phyloP scores from a whole-genome alignment of 64 coral and sea anemone genomes.

The Porites australiensis region DNA sequence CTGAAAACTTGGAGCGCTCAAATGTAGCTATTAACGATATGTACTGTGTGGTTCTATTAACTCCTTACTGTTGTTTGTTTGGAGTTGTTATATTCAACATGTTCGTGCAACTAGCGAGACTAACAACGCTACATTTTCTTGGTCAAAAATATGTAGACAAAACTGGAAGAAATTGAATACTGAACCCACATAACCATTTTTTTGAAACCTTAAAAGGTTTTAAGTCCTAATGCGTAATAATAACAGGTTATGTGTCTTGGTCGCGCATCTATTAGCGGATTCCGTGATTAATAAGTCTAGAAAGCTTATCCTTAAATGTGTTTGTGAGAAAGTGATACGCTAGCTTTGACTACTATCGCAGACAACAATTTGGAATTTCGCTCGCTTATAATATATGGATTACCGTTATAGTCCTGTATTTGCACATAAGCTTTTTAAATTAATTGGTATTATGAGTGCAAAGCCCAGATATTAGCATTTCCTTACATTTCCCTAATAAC shows the following conservation, averaged over 20 bases:
- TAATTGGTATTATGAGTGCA: slow-evolving; percentile 40
- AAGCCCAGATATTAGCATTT: slow-evolving; percentile 33
- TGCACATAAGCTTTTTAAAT: slow-evolving; percentile 47
- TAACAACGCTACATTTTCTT: slow-evolving; percentile 1
- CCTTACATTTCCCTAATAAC: not conserved
- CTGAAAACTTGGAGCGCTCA: no score
- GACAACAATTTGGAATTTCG: not conserved
- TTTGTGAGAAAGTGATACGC: slow-evolving; percentile 39
- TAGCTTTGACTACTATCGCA: not conserved
- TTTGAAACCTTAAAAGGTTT: slow-evolving; percentile 42
- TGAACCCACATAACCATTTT: slow-evolving; percentile 6
- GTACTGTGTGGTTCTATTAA: no score
- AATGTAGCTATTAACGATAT: no score
- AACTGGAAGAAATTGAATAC: not conserved
- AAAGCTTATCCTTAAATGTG: slow-evolving; percentile 38
- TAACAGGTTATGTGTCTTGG: slow-evolving; percentile 44
- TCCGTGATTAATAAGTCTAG: slow-evolving; percentile 30
- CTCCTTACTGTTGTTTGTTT: no score
- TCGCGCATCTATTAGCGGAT: slow-evolving; percentile 10
- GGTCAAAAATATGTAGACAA: not conserved
- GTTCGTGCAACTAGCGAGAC: not conserved
- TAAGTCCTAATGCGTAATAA: slow-evolving; percentile 32
- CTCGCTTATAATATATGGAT: slow-evolving; percentile 10
- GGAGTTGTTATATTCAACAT: no score
- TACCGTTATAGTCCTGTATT: slow-evolving; percentile 34